Conservation (phyloP, 1,140 invertebrate genomes). For the Tetranychus cinnabarinus region DNA sequence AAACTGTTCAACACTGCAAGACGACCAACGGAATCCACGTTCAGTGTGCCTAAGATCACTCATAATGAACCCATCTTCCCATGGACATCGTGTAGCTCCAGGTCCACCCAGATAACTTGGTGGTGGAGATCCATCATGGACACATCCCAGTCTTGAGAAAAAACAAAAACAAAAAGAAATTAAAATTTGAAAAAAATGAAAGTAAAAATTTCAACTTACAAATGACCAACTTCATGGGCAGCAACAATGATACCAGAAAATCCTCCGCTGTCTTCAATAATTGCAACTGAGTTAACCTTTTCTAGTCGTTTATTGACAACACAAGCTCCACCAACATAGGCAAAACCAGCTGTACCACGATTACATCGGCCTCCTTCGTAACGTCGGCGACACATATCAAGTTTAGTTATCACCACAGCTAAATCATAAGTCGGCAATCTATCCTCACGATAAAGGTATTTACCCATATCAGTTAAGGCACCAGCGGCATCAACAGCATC, state of each 20-base stretch:
- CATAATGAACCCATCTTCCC: slow-evolving; percentile 92
- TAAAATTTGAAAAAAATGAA: not conserved
- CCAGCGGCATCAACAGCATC: slow-evolving; percentile 83
- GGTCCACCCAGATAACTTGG: slow-evolving; percentile 79
- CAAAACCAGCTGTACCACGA: slow-evolving; percentile 89
- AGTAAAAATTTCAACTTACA: slow-evolving; percentile 39
- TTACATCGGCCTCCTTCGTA: slow-evolving; percentile 82
- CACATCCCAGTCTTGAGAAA: slow-evolving; percentile 51
- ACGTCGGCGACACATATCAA: slow-evolving; percentile 92
- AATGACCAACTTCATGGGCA: slow-evolving; percentile 82
- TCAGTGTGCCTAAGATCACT: slow-evolving; percentile 77
- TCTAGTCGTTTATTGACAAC: slow-evolving; percentile 81
- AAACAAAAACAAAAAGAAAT: slow-evolving; percentile 2
- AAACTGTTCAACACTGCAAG: slow-evolving; percentile 76
- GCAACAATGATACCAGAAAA: slow-evolving; percentile 89
- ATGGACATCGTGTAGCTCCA: slow-evolving; percentile 78
- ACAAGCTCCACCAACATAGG: slow-evolving; percentile 81
- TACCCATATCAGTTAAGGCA: slow-evolving; percentile 81
- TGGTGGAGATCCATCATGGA: slow-evolving; percentile 79
- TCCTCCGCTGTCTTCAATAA: slow-evolving; percentile 83
- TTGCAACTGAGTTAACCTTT: slow-evolving; percentile 86
- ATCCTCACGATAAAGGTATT: slow-evolving; percentile 80
- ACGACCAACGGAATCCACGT: slow-evolving; percentile 78
- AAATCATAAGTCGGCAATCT: slow-evolving; percentile 81
- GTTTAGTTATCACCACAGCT: slow-evolving; percentile 84